Base-by-base conservation (phyloP, 2,888 invertebrate species). In the Bhutanitis thaidina region DNA sequence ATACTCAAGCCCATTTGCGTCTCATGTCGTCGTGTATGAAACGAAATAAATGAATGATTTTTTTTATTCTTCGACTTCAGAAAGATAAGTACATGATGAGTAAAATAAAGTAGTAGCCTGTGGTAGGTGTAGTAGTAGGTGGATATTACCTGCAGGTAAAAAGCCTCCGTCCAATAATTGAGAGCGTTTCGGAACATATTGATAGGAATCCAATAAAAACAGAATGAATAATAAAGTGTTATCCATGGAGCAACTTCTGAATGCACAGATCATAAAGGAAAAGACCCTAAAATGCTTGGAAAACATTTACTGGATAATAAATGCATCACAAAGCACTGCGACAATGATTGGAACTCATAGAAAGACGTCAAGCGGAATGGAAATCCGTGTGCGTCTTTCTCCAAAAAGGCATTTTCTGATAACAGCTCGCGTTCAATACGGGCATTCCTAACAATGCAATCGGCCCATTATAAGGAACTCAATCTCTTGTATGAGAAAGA, bases 381-480 rank as follows among this genome's bases (percentile, higher is more conserved):
- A 60, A 62, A 63, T 61, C 57, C 55, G 54, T 25, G 34, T 43
- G 25, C 61, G 71, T 63, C 70, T 77, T 80, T 74, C 74, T 75
- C 69, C 67, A 61, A 62, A 68, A 74, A 85, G 80, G 77, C 67
- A 80, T 81, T 80, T 74, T 68, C 74, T 56, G 69, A 74, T 74
- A 76, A 73, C 74, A 69, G 62, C 59, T 57, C 57, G 45, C 60
- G 54, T 54, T 62, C 68, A 68, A 68, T 64, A 60, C 63, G 64
- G 65, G 64, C 57, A 59, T 67, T 69, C 64, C 60, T 67, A 65
- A 83, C 82, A 84, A 83, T 78, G 75, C 77, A 65, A 65, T 65
- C 67, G 60, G 47, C 52, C 76, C 74, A 80, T 82, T 84, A 82
- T 83, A 73, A 82, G 74, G 71, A 75, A 79, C 74, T 70, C 78